These are phyloP conservation scores for Nettapus auritus DNA, from an alignment of 2,113 vertebrate species.

Conservation along the genomic window DNA sequence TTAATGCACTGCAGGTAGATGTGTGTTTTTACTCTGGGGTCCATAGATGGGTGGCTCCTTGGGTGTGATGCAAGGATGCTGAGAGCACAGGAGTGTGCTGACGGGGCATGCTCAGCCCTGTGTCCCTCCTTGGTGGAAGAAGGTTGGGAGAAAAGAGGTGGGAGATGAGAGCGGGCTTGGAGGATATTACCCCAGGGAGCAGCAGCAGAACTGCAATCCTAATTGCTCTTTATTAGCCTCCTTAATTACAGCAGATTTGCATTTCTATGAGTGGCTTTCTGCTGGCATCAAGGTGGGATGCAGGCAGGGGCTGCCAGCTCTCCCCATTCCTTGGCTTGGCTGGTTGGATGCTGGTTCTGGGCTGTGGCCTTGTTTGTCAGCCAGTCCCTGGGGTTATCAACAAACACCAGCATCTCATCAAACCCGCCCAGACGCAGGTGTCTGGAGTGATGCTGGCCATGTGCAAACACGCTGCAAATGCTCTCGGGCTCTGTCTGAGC, in stretches of 20 bases:
- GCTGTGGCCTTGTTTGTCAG: not conserved
- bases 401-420: not conserved
- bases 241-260: constrained; percentile 89
- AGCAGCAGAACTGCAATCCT: constrained; percentile 70
- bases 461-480: not conserved
- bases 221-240: constrained; percentile 88
- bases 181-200: constrained; percentile 15
- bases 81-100: not conserved
- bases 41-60: not conserved
- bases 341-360: accelerated
- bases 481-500: accelerated
- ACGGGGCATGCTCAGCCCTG: not conserved
- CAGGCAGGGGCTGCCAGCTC: not conserved
- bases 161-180: not conserved
- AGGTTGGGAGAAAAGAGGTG: not conserved
- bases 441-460: not conserved
- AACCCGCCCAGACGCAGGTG: accelerated
- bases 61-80: not conserved
- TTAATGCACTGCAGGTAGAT: not conserved
- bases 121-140: not conserved
- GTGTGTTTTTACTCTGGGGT: not conserved
- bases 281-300: not conserved
- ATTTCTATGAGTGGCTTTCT: constrained; percentile 80
- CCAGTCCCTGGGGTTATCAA: not conserved
- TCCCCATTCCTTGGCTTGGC: not conserved